A percentile compares a stretch with the other conserved stretches of the same genome.
These are phyloP conservation scores for Drosophila macrospina DNA, from an alignment of 2,888 invertebrate genomes.

Conservation along the genomic window DNA sequence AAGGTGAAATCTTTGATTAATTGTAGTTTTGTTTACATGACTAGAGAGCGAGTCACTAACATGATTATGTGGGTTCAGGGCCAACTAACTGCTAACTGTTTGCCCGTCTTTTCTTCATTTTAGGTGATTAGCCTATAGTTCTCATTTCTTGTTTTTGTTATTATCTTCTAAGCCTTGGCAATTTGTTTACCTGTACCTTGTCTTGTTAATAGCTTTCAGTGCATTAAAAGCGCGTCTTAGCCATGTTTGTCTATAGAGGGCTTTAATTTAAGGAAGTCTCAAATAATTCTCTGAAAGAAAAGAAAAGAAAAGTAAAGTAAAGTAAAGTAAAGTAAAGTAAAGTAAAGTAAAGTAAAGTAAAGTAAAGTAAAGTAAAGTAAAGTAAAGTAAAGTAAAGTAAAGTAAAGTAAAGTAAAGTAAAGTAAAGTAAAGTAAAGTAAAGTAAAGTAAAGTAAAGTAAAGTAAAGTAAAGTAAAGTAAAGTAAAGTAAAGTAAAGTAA, in stretches of 20 bases:
- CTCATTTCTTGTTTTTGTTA: constrained; percentile 23
- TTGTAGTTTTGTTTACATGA: constrained; percentile 79
- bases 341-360: too few species aligned
- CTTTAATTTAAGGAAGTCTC: not conserved
- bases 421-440: too few species aligned
- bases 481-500: too few species aligned
- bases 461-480: too few species aligned
- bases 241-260: not conserved
- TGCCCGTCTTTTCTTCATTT: constrained; percentile 6
- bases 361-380: too few species aligned
- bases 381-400: too few species aligned
- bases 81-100: constrained; percentile 25
- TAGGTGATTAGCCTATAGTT: constrained; percentile 62
- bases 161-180: constrained; percentile 46
- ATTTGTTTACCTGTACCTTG: constrained; percentile 57
- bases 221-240: constrained; percentile 16
- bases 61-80: constrained; percentile 53
- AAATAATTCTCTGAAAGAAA: too few species aligned
- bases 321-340: too few species aligned
- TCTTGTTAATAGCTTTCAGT: constrained; percentile 55
- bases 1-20: constrained; percentile 79
- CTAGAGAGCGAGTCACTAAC: constrained; percentile 44
- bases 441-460: too few species aligned
- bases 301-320: too few species aligned
- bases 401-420: too few species aligned